Base-by-base conservation (phyloP, 2,888 invertebrate species). In the Rhyacophila evoluta region DNA sequence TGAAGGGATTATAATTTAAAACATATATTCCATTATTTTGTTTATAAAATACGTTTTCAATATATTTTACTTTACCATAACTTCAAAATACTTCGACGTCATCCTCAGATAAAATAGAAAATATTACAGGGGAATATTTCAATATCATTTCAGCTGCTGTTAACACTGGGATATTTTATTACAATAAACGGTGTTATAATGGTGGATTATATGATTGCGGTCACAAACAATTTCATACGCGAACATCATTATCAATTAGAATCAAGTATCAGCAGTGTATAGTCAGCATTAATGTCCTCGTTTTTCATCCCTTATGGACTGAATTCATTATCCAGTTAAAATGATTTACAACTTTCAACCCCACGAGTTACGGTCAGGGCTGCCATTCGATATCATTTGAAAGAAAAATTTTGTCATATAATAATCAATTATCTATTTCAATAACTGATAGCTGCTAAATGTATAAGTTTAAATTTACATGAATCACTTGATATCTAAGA, bases 261-360 rank as follows among this genome's bases (percentile, higher is more conserved):
- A 55, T 55, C 55, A 55, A 55, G 55, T 55, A 55, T 55, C 55
- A 69, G 69, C 69, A 28, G 28, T 29, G 69, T 29, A 69, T 69
- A 28, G 69, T 69, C 69, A 69, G 69, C 69, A 33, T 33, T 69
- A 69, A 69, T 69, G 29, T 69, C 29, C 69, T 28, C 69, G 69
- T 69, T 69, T 69, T 69, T 69, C 69, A 69, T 69, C 69, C 69
- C 69, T 69, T 69, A 69, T 33, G 69, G 69, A 69, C 69, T 15
- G 72, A 72, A 72, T 72, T 72, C 73, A 73, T 73, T 73, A 73
- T 39, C 73, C 29, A 28, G 73, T 73, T 73, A 73, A 73, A 73
- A 73, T 73, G 73, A 73, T 73, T 73, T 73, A 73, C 41, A 39
- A 39, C 27, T 27, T 33, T 19, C 37, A 38, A 12, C 36, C 72